phyloP scores from a whole-genome alignment of 2,888 invertebrate species.

The Phyllotreta striolata region DNA sequence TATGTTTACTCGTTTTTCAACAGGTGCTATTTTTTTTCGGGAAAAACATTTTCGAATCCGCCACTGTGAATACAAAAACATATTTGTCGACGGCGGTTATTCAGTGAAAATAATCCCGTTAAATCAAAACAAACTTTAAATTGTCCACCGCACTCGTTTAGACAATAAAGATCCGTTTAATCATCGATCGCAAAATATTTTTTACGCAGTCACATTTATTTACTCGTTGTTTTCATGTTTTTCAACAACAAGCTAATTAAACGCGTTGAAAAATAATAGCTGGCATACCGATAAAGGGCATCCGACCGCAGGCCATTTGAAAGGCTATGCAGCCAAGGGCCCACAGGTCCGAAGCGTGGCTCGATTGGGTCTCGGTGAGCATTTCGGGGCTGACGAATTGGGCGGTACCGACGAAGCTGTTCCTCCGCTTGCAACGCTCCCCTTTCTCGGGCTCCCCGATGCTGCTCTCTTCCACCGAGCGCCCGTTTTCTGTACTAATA shows the following conservation, averaged over 20 bases:
- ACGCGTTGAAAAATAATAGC: background rate
- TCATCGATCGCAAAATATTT: too few species aligned
- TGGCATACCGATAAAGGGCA: conserved; percentile 46
- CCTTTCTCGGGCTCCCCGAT: conserved; percentile 49
- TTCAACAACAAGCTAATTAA: background rate
- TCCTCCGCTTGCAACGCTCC: conserved; percentile 63
- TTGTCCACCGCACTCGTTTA: too few species aligned
- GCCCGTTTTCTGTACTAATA: conserved; percentile 59
- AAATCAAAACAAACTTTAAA: too few species aligned
- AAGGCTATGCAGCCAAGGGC: conserved; percentile 96
- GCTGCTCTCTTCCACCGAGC: conserved; percentile 46
- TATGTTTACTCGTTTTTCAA: too few species aligned
- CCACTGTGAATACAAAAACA: too few species aligned
- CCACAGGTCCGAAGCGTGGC: conserved; percentile 92
- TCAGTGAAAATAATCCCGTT: too few species aligned
- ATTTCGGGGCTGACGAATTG: conserved; percentile 99
- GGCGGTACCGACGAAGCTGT: conserved; percentile 83
- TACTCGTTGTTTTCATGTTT: too few species aligned
- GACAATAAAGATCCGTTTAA: too few species aligned
- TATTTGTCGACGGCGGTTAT: too few species aligned
- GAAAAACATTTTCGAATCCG: too few species aligned
- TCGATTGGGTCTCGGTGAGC: conserved; percentile 79
- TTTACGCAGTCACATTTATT: too few species aligned
- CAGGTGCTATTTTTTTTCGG: too few species aligned
- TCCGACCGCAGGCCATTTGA: conserved; percentile 90